Evolutionary conservation across 1,140 invertebrate genomes (phyloP), one percentile per base, ranked within the genome.

Genomic region (Drosophila auraria): DNA sequence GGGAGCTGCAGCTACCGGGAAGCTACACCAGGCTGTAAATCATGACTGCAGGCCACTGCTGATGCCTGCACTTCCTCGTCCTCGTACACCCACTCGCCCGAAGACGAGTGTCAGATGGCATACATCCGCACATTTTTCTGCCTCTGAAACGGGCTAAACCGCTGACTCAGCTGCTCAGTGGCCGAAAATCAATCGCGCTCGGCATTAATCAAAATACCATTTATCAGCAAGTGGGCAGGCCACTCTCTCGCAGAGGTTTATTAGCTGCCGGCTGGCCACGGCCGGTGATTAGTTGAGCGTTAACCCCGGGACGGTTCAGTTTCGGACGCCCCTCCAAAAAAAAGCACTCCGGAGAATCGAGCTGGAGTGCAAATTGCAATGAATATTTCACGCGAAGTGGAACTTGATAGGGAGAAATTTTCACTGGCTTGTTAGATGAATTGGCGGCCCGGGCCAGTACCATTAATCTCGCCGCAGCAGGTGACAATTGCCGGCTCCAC

Each of bases 191-290:
- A 89, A 89, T 89, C 61, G 86, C 63, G 50, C 50, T 53, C 72
- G 69, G 70, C 87, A 80, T 90, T 90, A 90, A 90, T 90, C 86
- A 90, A 90, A 90, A 90, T 75, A 86, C 73, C 87, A 91, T 90
- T 90, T 90, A 49, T 65, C 59, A 65, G 59, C 77, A 47, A 69
- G 50, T 80, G 64, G 38, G 63, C 57, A 78, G 75, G 65, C 75
- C 57, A 11, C 40, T 23, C 44, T 65, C 50, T 65, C 56, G 7
- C 12, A 50, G 59, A 56, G 59, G 27, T 69, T 69, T 78, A 62
- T 78, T 78, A 68, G 50, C 64, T 54, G 50, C 57, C 51, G 11
- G 57, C 51, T 68, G 74, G 74, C 70, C 68, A 72, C 53, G 70
- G 70, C 49, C 61, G 68, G 82, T 90, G 86, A 90, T 90, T 90